Percentiles rank a stretch among this genome's conserved stretches.
Conservation (phyloP, 2,113 vertebrate genomes). For the Ia io region DNA sequence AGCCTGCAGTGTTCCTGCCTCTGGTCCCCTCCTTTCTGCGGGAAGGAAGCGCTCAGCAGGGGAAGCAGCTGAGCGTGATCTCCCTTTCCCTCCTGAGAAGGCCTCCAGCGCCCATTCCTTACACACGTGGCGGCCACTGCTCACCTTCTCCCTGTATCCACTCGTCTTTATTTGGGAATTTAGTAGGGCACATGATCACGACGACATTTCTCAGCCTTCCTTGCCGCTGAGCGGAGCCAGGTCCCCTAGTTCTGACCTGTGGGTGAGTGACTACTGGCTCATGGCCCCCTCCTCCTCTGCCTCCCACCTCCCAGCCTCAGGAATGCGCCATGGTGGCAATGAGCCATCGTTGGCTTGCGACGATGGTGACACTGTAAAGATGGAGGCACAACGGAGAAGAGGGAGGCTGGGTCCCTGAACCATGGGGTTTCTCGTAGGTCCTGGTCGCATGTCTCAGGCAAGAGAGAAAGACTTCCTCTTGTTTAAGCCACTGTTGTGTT, state of each 20-base stretch:
- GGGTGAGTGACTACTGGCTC: not conserved
- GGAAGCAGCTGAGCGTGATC: not conserved
- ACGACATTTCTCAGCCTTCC: not conserved
- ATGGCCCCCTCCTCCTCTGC: too few relatives aligned
- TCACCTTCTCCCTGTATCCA: not conserved
- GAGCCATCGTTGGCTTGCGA: too few relatives aligned
- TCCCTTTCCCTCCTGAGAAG: not conserved
- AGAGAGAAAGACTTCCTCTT: not conserved
- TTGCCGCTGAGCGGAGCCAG: not conserved
- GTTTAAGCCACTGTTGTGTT: not conserved
- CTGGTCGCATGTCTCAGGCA: not conserved
- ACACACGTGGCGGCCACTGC: not conserved
- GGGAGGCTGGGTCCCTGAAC: too few relatives aligned
- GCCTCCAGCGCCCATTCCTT: not conserved
- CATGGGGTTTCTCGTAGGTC: too few relatives aligned
- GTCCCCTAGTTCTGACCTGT: not conserved
- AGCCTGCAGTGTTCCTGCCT: not conserved
- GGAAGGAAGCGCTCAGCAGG: not conserved
- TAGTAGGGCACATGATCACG: not conserved
- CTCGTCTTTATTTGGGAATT: not conserved
- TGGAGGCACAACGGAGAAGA: too few relatives aligned
- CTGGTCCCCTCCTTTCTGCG: not conserved
- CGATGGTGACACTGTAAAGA: too few relatives aligned
- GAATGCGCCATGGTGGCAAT: too few relatives aligned
- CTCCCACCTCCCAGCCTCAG: too few relatives aligned